Base-by-base conservation (phyloP, 2,888 invertebrate species). In the Drosophila acutilabella region DNA sequence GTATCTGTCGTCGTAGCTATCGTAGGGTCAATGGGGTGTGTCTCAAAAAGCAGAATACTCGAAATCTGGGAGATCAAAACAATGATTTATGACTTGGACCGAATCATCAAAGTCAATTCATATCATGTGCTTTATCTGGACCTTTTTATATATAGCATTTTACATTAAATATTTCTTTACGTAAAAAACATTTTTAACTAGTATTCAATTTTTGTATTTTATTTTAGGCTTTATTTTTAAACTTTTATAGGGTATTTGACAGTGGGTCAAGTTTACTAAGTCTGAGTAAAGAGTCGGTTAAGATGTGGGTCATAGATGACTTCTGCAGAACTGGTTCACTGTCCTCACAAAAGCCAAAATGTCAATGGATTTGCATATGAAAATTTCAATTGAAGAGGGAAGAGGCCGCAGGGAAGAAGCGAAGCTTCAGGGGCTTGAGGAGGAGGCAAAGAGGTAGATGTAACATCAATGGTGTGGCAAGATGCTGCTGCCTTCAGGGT, bases 1-100 rank as follows among this genome's bases (percentile, higher is more conserved):
- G 81, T n/a, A 71, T 84, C 8, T 84, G 81, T 18, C 80, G 80
- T 0, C 30, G 45, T 8, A 75, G 72, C 2, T 84, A 68, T 60
- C 80, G 81, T 5, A 66, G 53, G 6, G 10, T 20, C 5, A 40
- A 56, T 0, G 72, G 67, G 0, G 16, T 14, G 0, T 81, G 81
- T 64, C 42, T 69, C 8, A 18, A 42, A 8, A 81, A 81, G 41
- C 68, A 61, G 16, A 30, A 8, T 2, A 20, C 14, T 1, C 0
- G 10, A 13, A 16, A 16, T 7, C n/a, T 10, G 5, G 14, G 4
- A 18, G 6, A 2, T 0, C 14, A 11, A 4, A 14, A 10, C 33
- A n/a, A 7, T 20, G 54, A 56, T 2, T 7, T 56, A 4, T 54
- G 42, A 44, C 0, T 8, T 53, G n/a, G 13, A 14, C 14, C 16